A percentile compares a stretch with the other conserved stretches of the same genome.
phyloP scores from a whole-genome alignment of 2,113 vertebrate species.

The Enhydra lutris region DNA sequence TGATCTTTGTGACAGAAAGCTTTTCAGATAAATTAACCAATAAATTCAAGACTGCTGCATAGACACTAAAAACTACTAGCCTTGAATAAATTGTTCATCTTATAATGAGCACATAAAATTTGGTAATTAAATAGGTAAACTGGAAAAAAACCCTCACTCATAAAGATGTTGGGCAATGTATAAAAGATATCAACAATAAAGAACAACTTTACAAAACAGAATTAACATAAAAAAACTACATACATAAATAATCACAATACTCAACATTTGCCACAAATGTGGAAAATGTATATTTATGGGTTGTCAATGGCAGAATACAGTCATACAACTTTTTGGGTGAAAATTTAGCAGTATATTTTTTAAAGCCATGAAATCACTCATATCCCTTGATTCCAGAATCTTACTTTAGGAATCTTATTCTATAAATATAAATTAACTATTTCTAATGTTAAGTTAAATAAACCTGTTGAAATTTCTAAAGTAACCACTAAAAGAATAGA shows the following conservation, averaged over 20 bases:
- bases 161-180: not conserved
- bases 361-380: not conserved
- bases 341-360: not conserved
- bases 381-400: not conserved
- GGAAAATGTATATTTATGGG: not conserved
- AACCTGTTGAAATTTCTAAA: not conserved
- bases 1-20: not conserved
- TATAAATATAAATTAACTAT: not conserved
- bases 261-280: not conserved
- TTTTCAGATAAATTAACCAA: slow-evolving; percentile 6
- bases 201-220: not conserved
- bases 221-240: not conserved
- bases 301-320: not conserved
- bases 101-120: not conserved
- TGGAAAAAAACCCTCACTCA: not conserved
- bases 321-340: not conserved
- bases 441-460: not conserved
- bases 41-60: not conserved
- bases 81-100: not conserved
- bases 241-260: not conserved
- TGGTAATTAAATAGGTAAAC: not conserved
- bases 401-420: not conserved
- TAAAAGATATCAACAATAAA: not conserved
- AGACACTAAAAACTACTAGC: not conserved
- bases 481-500: not conserved